phyloP scores from a whole-genome alignment of 2,113 vertebrate genomes.

The Austrofundulus limnaeus region DNA sequence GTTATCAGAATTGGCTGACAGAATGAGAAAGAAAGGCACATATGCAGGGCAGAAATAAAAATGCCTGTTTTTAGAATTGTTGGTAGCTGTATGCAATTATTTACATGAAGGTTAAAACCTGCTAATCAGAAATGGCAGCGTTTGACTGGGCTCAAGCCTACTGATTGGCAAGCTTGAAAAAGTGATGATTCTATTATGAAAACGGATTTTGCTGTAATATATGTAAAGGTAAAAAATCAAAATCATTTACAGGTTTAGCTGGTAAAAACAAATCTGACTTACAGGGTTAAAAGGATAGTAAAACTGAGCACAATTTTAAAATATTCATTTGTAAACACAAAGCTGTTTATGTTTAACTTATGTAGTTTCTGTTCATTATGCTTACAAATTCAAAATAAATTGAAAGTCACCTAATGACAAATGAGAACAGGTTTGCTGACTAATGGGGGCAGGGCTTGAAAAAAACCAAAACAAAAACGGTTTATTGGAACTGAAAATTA shows the following conservation, averaged over 20 bases:
- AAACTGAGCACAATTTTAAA: neutral
- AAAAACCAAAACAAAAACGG: no score
- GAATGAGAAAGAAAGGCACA: constrained; percentile 5
- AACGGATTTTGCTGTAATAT: neutral
- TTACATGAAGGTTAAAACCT: neutral
- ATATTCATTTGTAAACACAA: neutral
- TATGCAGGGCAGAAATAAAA: neutral
- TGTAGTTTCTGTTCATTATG: neutral
- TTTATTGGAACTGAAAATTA: no score
- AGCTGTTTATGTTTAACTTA: neutral
- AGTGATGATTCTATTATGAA: neutral
- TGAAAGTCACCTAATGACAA: no score
- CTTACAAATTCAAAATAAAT: neutral
- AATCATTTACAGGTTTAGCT: neutral
- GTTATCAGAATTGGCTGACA: constrained; percentile 3
- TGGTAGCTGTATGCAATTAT: neutral
- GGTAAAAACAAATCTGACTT: neutral
- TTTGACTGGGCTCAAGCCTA: neutral
- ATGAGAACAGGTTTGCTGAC: no score
- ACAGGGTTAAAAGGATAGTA: neutral
- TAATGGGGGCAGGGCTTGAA: no score
- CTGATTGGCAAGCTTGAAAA: neutral
- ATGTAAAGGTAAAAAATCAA: neutral
- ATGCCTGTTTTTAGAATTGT: neutral
- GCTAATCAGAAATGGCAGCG: neutral